phyloP scores from a whole-genome alignment of 2,888 invertebrate genomes.

The Arrhopalites spinosus region DNA sequence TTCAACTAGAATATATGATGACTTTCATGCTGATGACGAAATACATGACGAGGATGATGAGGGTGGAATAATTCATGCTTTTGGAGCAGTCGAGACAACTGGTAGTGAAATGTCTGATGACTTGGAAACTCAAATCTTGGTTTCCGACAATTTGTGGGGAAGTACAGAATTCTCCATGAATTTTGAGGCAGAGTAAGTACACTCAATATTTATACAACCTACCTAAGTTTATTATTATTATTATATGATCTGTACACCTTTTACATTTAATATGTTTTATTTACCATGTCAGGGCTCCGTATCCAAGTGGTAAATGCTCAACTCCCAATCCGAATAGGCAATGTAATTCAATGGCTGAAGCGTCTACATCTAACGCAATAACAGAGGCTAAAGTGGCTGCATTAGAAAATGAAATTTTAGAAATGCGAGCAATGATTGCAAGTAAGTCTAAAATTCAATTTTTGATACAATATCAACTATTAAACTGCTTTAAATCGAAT shows the following conservation, averaged over 20 bases:
- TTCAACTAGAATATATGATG: not conserved
- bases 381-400: conserved; percentile 37
- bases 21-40: conserved; percentile 9
- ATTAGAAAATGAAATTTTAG: conserved; percentile 36
- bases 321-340: conserved; percentile 17
- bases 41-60: conserved; percentile 19
- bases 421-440: conserved; percentile 37
- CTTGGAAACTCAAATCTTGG: not conserved
- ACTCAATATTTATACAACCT: not conserved
- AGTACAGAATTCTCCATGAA: conserved; percentile 28
- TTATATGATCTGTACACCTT: no score
- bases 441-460: no score
- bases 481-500: no score
- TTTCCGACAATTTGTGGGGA: conserved; percentile 26
- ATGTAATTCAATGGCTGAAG: conserved; percentile 2
- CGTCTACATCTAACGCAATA: conserved; percentile 22
- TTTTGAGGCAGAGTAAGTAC: conserved; percentile 29
- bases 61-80: conserved; percentile 29
- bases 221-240: not conserved
- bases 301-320: conserved; percentile 16
- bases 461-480: no score
- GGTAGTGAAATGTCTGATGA: conserved; percentile 12
- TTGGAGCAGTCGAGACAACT: conserved; percentile 2
- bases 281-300: not conserved
- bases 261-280: no score